These are phyloP conservation scores for Noctua pronuba DNA, from an alignment of 2,888 invertebrate genomes.

Conservation along the genomic window DNA sequence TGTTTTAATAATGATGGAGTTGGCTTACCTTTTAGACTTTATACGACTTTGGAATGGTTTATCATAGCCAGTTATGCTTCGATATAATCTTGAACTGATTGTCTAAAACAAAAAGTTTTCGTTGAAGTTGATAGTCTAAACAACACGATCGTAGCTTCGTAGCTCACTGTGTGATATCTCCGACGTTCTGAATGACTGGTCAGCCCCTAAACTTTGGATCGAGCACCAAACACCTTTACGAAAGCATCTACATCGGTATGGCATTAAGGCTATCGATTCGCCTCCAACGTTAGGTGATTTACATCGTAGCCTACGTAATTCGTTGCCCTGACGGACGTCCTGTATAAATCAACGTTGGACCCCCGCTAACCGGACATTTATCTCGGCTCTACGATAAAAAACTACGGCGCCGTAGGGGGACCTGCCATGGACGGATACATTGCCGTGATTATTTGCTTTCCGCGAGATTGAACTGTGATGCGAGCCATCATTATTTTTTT, in stretches of 20 bases:
- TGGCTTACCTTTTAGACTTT: neutral
- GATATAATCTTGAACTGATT: too few relatives aligned
- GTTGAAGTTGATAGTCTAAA: neutral
- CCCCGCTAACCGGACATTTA: constrained; percentile 90
- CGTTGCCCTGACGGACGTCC: constrained; percentile 87
- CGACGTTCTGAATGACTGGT: neutral
- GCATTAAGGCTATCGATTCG: constrained; percentile 83
- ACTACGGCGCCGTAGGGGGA: constrained; percentile 78
- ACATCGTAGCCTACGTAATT: constrained; percentile 88
- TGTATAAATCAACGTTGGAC: constrained; percentile 89
- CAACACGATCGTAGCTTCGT: neutral
- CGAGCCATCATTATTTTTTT: constrained; percentile 57
- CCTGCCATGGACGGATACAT: constrained; percentile 69
- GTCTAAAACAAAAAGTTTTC: neutral
- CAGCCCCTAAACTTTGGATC: constrained; percentile 22
- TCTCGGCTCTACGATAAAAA: constrained; percentile 84
- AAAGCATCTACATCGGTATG: constrained; percentile 69
- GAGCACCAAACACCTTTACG: constrained; percentile 51
- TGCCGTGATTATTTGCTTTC: constrained; percentile 71
- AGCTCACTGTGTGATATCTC: neutral
- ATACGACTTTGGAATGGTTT: neutral
- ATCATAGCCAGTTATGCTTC: neutral
- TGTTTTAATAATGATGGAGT: constrained; percentile 2
- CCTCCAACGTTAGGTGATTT: constrained; percentile 84
- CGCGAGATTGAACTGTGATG: constrained; percentile 66